Percentiles rank a stretch among this genome's conserved stretches.
phyloP scores from a whole-genome alignment of 2,113 vertebrate genomes.

The Mystacornis crossleyi region DNA sequence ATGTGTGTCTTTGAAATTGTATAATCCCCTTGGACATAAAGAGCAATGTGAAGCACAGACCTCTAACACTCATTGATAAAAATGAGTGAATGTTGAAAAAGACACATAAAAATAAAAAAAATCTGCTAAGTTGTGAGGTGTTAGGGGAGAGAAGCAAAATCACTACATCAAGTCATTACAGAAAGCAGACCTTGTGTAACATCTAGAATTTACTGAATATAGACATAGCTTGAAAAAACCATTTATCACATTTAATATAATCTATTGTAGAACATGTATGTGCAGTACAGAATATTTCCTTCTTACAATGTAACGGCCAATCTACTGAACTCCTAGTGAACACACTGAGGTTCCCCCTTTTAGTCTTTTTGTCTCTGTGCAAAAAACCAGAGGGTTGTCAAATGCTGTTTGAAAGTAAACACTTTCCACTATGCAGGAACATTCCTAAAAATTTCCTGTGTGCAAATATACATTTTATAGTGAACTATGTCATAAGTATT shows the following conservation, averaged over 20 bases:
- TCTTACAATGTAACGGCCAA: background rate
- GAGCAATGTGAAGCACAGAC: background rate
- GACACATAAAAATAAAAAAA: background rate
- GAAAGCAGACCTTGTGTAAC: background rate
- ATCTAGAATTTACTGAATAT: background rate
- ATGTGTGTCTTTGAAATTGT: background rate
- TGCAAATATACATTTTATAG: background rate
- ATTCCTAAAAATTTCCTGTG: background rate
- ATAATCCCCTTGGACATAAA: background rate
- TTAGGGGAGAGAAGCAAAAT: background rate
- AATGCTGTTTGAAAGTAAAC: background rate
- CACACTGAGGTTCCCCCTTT: background rate
- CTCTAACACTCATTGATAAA: background rate
- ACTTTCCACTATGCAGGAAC: background rate
- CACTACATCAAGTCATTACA: background rate
- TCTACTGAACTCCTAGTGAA: background rate
- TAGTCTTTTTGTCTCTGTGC: background rate
- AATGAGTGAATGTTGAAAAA: background rate
- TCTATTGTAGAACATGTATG: background rate
- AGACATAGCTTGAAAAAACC: background rate
- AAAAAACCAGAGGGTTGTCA: background rate
- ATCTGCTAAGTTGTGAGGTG: background rate
- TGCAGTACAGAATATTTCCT: background rate
- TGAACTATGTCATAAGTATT: background rate
- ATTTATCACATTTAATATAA: background rate